These are phyloP conservation scores for Dicrurus megarhynchus DNA, from an alignment of 2,113 vertebrate species.

Conservation along the genomic window DNA sequence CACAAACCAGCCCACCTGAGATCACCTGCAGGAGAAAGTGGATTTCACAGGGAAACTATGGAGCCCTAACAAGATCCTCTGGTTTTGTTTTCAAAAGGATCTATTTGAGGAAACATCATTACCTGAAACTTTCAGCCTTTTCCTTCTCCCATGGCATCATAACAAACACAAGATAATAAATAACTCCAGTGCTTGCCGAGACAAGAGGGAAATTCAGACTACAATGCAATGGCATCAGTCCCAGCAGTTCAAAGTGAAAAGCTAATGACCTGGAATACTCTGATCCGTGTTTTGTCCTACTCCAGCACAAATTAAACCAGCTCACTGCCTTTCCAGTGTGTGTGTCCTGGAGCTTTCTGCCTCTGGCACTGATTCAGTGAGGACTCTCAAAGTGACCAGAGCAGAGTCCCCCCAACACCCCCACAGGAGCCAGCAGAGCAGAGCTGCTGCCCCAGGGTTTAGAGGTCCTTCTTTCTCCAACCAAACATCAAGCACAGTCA, in stretches of 20 bases:
- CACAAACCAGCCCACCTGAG: background rate
- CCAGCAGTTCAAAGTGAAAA: background rate
- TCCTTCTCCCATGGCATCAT: background rate
- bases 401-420: background rate
- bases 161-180: background rate
- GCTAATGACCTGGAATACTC: rapidly evolving
- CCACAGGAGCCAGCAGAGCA: background rate
- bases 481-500: rapidly evolving
- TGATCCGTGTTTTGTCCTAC: background rate
- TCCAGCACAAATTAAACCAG: background rate
- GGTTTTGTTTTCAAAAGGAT: background rate
- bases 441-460: background rate
- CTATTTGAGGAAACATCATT: background rate
- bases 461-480: background rate
- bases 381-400: background rate
- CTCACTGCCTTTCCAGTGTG: background rate
- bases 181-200: background rate
- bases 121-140: background rate
- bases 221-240: rapidly evolving
- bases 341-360: too few species aligned
- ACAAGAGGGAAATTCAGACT: background rate
- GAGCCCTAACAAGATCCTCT: background rate
- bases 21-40: background rate
- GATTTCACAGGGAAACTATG: background rate
- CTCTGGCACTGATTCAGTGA: background rate